Evolutionary conservation across 1,140 invertebrate genomes (phyloP), one percentile per base, ranked within the genome.

Genomic region (Archegozetes longisetosus): DNA sequence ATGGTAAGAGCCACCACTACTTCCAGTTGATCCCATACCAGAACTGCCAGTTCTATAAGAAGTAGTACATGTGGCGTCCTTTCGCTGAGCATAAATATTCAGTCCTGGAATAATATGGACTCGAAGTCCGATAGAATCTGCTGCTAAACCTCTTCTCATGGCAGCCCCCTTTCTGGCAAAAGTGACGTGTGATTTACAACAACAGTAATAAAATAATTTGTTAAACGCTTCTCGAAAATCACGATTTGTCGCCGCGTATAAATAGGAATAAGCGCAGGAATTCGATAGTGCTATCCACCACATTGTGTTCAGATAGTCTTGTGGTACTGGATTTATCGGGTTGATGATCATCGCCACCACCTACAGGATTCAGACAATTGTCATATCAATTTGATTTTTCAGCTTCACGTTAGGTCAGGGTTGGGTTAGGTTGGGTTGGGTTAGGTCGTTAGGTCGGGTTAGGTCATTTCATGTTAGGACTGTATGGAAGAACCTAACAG

Each of bases 121-220:
- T 22, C 84, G 70, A 2, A 85, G 46, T 2, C 65, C 65, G 9
- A 58, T 63, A 1, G 53, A 46, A 6, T 62, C 56, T 25, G 52
- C 48, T 6, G 17, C 52, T 24, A 55, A 4, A 3, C 27, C 40
- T 24, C 64, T 52, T 26, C 61, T 28, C 6, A 26, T 28, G 12
- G 32, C 28, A 12, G 26, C 24, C n/a, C 51, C 53, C 46, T 66
- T 61, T n/a, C 65, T 46, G 2, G 53, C 23, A 40, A 83, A 80
- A 24, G 81, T 80, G 6, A 86, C 79, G 3, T 81, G 82, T 4
- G 80, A 85, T 69, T 87, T 87, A 71, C 84, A 86, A 66, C 82
- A 87, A 67, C 84, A 87, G 64, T 88, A 87, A 64, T 86, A 79
- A 66, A 86, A 87, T 12, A 87, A 70, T 67, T 85, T 83, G 23